Evolutionary conservation across 2,888 invertebrate species (phyloP).

Genomic region (Cantharis rufa): DNA sequence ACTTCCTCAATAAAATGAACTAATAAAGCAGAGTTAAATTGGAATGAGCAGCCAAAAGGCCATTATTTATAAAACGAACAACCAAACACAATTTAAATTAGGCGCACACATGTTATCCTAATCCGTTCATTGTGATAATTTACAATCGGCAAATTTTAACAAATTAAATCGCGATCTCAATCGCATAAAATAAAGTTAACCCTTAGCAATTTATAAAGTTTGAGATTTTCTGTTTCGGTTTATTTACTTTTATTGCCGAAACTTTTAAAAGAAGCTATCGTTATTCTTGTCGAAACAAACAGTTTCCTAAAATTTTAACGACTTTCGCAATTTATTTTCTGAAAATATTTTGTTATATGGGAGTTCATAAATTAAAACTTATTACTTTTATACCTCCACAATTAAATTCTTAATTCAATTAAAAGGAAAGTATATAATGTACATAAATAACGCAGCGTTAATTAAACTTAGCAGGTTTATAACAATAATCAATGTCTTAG

Average conservation of each 20-base stretch:
- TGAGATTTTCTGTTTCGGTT: background rate
- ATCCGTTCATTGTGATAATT: background rate
- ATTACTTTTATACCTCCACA: background rate
- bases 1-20: background rate
- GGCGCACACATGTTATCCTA: background rate
- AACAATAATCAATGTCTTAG: slow-evolving; percentile 19
- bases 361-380: background rate
- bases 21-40: background rate
- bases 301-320: background rate
- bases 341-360: background rate
- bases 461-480: slow-evolving; percentile 17
- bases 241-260: background rate
- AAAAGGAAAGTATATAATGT: slow-evolving; percentile 5
- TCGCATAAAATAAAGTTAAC: background rate
- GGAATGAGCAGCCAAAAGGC: background rate
- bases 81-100: background rate
- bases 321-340: background rate
- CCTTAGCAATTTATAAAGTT: background rate
- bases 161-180: background rate
- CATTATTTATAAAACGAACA: background rate
- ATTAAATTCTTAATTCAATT: slow-evolving; percentile 5
- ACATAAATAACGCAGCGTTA: slow-evolving; percentile 7
- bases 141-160: background rate
- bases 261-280: background rate
- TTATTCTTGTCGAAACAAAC: background rate